phyloP scores from a whole-genome alignment of 2,797 vertebrate genomes.

The Babyrousa celebensis region DNA sequence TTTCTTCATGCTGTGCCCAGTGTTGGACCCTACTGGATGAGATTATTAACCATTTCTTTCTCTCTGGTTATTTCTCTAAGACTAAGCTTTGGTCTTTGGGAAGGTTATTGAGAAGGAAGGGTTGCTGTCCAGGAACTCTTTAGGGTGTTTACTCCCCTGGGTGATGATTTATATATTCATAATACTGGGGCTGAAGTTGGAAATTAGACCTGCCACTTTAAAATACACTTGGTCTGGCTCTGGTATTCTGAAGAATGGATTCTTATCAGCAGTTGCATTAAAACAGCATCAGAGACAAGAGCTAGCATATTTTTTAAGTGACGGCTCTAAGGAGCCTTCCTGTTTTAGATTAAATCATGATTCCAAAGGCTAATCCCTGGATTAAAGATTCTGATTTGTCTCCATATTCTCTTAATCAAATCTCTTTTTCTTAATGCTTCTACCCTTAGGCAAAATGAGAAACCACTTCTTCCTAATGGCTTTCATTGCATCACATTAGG shows the following conservation, averaged over 20 bases:
- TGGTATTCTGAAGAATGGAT: constrained; percentile 72
- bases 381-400: constrained; percentile 83
- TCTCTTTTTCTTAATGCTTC: constrained; percentile 73
- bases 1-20: neutral
- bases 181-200: constrained; percentile 65
- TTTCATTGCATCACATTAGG: constrained; percentile 77
- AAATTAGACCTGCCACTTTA: constrained; percentile 86
- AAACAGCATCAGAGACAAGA: constrained; percentile 79
- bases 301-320: constrained; percentile 79
- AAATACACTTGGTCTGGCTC: constrained; percentile 78
- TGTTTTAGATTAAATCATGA: constrained; percentile 83
- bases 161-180: constrained; percentile 85
- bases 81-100: neutral
- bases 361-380: constrained; percentile 73
- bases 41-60: neutral
- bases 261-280: constrained; percentile 80
- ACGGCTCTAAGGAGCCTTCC: constrained; percentile 75
- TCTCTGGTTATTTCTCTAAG: neutral
- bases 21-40: neutral
- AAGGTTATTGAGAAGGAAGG: constrained; percentile 70
- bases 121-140: constrained; percentile 52
- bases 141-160: constrained; percentile 61
- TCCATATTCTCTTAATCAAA: constrained; percentile 85
- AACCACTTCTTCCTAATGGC: constrained; percentile 75
- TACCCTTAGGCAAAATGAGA: constrained; percentile 79